These are phyloP conservation scores for Axea sp. DNA, from an alignment of 2,888 invertebrate genomes.

Conservation along the genomic window DNA sequence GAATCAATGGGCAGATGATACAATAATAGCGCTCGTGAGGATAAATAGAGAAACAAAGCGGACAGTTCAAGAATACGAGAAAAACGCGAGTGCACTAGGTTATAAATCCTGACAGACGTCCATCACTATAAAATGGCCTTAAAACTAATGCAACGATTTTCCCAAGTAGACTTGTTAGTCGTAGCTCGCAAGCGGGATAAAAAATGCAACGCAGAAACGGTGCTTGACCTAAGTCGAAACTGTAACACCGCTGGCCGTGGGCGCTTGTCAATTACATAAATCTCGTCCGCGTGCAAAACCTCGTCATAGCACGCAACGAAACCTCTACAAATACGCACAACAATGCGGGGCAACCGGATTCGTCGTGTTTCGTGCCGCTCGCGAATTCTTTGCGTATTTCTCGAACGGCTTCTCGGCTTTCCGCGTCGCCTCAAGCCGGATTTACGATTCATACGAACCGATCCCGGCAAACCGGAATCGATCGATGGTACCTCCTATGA, in stretches of 20 bases:
- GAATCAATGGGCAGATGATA: no score
- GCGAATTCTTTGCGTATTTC: constrained; percentile 48
- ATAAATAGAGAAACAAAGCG: no score
- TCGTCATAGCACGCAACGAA: constrained; percentile 45
- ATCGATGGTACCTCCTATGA: constrained; percentile 14
- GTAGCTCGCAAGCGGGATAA: no score
- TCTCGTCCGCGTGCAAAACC: constrained; percentile 49
- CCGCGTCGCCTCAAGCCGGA: constrained; percentile 36
- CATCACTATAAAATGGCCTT: no score
- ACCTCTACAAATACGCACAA: constrained; percentile 42
- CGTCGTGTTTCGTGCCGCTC: constrained; percentile 38
- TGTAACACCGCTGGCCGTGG: constrained; percentile 50
- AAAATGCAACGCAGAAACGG: constrained; percentile 24
- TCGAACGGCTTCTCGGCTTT: constrained; percentile 54
- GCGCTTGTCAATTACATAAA: constrained; percentile 57
- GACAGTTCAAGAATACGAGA: no score
- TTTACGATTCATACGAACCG: constrained; percentile 32
- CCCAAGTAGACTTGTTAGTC: no score
- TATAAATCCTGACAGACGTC: no score
- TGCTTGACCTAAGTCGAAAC: constrained; percentile 48
- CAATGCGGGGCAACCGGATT: constrained; percentile 52
- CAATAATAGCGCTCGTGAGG: no score
- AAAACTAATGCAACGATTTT: no score
- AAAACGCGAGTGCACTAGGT: no score
- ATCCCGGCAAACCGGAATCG: constrained; percentile 40